These are phyloP conservation scores for Squalus acanthias DNA, from an alignment of 2,797 vertebrate species.

Conservation along the genomic window DNA sequence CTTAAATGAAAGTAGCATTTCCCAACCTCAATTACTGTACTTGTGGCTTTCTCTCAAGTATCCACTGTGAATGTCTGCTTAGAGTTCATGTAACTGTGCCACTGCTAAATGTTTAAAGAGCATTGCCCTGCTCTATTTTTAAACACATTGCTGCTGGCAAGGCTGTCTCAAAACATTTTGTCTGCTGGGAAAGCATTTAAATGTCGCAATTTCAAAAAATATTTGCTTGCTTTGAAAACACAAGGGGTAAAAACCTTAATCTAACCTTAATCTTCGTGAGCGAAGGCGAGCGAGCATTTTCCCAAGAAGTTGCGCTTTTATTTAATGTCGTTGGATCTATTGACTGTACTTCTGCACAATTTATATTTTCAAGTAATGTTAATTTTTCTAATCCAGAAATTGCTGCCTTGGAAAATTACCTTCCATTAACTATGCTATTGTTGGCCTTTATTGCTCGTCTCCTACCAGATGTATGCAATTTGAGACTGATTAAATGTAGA, in stretches of 20 bases:
- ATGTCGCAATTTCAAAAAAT: not conserved
- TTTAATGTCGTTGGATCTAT: not conserved
- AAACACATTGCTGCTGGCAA: not conserved
- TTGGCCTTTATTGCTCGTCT: not conserved
- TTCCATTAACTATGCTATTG: not conserved
- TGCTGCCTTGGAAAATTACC: not conserved
- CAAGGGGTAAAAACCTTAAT: not conserved
- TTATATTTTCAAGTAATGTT: not conserved
- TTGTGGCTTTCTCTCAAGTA: not conserved
- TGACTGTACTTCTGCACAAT: not conserved
- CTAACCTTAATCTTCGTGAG: not conserved
- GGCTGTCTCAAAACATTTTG: not conserved
- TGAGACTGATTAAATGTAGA: not conserved
- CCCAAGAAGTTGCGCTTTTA: not conserved
- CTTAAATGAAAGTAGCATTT: not conserved
- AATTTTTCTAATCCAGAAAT: not conserved
- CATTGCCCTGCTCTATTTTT: not conserved
- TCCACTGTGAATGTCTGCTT: not conserved
- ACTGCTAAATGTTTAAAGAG: not conserved
- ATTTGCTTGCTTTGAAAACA: not conserved
- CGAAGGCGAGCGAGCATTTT: not conserved
- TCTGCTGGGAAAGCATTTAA: not conserved
- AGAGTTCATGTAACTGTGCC: not conserved
- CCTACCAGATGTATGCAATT: not conserved
- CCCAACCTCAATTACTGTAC: not conserved